Conservation (phyloP, 2,113 vertebrate species). For the Balaeniceps rex region DNA sequence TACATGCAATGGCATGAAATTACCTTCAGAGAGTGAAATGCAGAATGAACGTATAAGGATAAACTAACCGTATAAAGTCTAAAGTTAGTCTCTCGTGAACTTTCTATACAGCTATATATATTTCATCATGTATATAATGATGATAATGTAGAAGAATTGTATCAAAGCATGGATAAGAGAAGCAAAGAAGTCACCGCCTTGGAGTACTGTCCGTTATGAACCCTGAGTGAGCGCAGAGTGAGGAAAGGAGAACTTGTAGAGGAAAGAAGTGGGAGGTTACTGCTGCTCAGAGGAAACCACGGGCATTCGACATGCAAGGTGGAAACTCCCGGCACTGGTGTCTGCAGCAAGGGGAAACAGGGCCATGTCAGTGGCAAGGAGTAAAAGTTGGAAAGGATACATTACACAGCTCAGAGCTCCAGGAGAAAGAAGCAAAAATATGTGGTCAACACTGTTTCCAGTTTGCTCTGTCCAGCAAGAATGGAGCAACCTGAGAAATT, state of each 20-base stretch:
- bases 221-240: background rate
- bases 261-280: background rate
- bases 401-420: background rate
- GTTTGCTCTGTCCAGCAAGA: background rate
- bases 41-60: background rate
- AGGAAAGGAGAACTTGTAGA: background rate
- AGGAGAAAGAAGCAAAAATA: background rate
- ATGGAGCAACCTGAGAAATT: background rate
- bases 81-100: background rate
- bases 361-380: background rate
- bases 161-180: background rate
- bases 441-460: rapidly evolving
- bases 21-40: background rate
- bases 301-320: background rate
- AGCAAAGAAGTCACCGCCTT: background rate
- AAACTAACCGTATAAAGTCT: background rate
- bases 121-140: background rate
- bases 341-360: background rate
- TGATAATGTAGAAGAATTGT: background rate
- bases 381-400: background rate
- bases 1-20: background rate
- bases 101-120: background rate
- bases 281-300: background rate
- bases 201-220: background rate
- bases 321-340: background rate